Conservation (phyloP, 2,888 invertebrate species). For the Lutraria lutraria region DNA sequence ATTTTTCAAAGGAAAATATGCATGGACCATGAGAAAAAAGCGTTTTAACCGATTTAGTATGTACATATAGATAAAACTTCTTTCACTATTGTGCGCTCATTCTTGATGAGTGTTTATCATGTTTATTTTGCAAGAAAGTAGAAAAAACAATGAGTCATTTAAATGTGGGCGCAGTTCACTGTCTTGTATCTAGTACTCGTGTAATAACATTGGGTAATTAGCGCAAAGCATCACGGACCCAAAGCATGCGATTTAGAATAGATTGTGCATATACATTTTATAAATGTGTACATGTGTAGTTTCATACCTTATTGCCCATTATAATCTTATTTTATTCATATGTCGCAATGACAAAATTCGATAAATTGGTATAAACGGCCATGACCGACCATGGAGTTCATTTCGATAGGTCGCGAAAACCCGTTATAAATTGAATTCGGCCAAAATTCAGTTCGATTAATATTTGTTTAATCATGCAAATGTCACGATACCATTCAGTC, state of each 20-base stretch:
- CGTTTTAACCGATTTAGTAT: not conserved
- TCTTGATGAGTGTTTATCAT: constrained; percentile 11
- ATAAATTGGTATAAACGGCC: not conserved
- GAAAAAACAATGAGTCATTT: not conserved
- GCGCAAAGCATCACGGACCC: too few relatives aligned
- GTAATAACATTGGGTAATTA: too few relatives aligned
- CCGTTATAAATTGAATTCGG: not conserved
- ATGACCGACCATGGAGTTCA: too few relatives aligned
- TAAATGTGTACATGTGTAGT: too few relatives aligned
- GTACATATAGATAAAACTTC: not conserved
- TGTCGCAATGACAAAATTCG: too few relatives aligned
- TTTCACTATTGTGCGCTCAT: not conserved
- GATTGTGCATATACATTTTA: too few relatives aligned
- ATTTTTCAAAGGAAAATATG: constrained; percentile 19
- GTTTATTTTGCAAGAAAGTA: not conserved
- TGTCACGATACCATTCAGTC: not conserved
- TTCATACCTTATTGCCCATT: too few relatives aligned
- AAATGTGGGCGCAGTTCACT: not conserved
- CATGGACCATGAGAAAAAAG: constrained; percentile 15
- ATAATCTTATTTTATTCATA: too few relatives aligned
- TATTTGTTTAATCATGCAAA: not conserved
- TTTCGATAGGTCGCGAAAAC: not conserved
- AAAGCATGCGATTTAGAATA: too few relatives aligned
- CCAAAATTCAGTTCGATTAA: not conserved
- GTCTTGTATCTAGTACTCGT: not conserved